Evolutionary conservation across 2,888 invertebrate genomes (phyloP), one percentile per base, ranked within the genome.

Genomic region (Octodonta nipae): DNA sequence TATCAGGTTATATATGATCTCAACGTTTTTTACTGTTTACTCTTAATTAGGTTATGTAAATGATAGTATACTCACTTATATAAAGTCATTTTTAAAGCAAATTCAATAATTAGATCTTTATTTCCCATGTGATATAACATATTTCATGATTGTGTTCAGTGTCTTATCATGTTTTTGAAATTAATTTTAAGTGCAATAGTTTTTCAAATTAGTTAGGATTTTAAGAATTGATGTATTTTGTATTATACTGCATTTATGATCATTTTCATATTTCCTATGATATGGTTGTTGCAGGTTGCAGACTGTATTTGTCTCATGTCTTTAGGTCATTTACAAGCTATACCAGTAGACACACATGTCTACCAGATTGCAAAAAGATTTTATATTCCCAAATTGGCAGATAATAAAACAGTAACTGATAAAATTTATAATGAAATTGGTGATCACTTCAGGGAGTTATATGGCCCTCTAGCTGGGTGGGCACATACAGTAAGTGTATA

Each of bases 221-320:
- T n/a, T n/a, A n/a, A n/a, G n/a, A n/a, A n/a, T n/a, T n/a, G n/a
- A n/a, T n/a, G n/a, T n/a, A n/a, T n/a, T n/a, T n/a, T n/a, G n/a
- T n/a, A n/a, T n/a, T n/a, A n/a, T n/a, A n/a, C n/a, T n/a, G n/a
- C n/a, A n/a, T n/a, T n/a, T 27, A 16, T 15, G 16, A 24, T 34
- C 11, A 17, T 30, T 15, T 30, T 28, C 30, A 10, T 29, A 31
- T 31, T 27, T 12, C 17, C 37, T n/a, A 33, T 28, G 15, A n/a
- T n/a, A n/a, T n/a, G n/a, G n/a, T 37, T 38, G 41, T 57, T 58
- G 20, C 49, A 86, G 84, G 88, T 98, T 11, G 92, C 96, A 0
- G 96, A 98, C 62, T 98, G 96, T 61, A 84, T 98, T 46, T 91
- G 89, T 55, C 68, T 98, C 12, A 96, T 98, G 95, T 91, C 93